A percentile compares a stretch with the other conserved stretches of the same genome.
Conservation (phyloP, 2,113 vertebrate genomes). For the Riparia riparia region DNA sequence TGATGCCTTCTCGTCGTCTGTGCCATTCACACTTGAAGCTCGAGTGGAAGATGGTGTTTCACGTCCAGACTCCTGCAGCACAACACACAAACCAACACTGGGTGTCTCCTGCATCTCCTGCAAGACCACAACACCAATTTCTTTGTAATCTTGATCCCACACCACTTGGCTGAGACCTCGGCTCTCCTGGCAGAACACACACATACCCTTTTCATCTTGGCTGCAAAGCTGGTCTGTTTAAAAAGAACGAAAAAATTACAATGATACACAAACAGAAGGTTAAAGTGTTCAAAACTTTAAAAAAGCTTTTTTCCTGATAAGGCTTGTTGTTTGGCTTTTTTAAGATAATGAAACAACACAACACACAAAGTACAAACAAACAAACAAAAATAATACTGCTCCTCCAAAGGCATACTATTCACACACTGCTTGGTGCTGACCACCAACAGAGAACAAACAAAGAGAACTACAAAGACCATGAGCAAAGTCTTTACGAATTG, state of each 20-base stretch:
- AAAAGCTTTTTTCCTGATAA: background rate
- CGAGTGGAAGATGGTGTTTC: slow-evolving; percentile 86
- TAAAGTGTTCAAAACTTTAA: background rate
- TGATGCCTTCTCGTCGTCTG: slow-evolving; percentile 93
- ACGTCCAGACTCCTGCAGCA: slow-evolving; percentile 82
- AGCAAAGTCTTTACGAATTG: background rate
- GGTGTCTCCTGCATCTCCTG: background rate
- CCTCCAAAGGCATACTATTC: background rate
- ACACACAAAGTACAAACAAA: background rate
- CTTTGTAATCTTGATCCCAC: background rate
- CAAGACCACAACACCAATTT: background rate
- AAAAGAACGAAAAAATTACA: background rate
- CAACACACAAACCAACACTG: background rate
- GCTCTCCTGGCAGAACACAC: background rate
- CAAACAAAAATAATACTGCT: background rate
- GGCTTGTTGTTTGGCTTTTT: background rate
- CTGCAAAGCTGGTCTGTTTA: background rate
- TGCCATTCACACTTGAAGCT: slow-evolving; percentile 93
- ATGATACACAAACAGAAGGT: background rate
- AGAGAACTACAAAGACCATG: background rate
- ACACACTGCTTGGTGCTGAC: background rate
- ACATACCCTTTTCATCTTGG: background rate
- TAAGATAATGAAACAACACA: background rate
- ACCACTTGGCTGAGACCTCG: background rate
- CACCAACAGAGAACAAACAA: background rate